Conservation (phyloP, 2,113 vertebrate genomes). For the Paracanthobrama guichenoti region DNA sequence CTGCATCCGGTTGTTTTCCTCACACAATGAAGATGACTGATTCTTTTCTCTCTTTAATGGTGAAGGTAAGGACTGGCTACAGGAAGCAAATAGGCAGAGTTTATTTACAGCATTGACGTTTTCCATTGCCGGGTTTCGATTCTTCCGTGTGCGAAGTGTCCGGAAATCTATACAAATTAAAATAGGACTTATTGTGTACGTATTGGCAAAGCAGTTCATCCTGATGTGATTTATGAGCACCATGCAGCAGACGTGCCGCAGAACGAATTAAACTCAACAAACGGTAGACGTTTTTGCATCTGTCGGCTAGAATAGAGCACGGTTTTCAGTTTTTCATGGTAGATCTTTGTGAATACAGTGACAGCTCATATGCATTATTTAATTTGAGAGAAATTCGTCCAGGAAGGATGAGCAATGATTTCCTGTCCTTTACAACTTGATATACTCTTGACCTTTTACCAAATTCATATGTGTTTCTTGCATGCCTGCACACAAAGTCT, state of each 20-base stretch:
- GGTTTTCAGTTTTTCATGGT: neutral
- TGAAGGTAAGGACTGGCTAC: neutral
- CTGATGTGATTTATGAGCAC: constrained; percentile 33
- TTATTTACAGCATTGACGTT: neutral
- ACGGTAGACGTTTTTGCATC: constrained; percentile 36
- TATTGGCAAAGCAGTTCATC: constrained; percentile 35
- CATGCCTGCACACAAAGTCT: constrained; percentile 9
- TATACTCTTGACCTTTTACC: constrained; percentile 17
- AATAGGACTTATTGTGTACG: constrained; percentile 27
- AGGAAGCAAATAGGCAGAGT: neutral
- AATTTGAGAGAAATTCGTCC: neutral
- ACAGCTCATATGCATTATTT: neutral
- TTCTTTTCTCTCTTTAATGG: neutral
- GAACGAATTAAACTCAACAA: neutral
- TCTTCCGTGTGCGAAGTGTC: neutral
- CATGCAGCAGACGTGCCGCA: neutral
- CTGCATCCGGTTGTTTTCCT: neutral
- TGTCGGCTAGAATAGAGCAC: neutral
- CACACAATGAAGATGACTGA: constrained; percentile 17
- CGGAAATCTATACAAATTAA: constrained; percentile 56
- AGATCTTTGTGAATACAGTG: neutral
- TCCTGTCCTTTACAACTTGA: neutral
- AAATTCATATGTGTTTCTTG: neutral
- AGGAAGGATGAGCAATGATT: constrained; percentile 17
- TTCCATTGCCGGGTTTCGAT: constrained; percentile 41